Percentiles rank a stretch among this genome's conserved stretches.
Evolutionary conservation across 2,113 vertebrate genomes (phyloP).

Genomic region (Camelus bactrianus): DNA sequence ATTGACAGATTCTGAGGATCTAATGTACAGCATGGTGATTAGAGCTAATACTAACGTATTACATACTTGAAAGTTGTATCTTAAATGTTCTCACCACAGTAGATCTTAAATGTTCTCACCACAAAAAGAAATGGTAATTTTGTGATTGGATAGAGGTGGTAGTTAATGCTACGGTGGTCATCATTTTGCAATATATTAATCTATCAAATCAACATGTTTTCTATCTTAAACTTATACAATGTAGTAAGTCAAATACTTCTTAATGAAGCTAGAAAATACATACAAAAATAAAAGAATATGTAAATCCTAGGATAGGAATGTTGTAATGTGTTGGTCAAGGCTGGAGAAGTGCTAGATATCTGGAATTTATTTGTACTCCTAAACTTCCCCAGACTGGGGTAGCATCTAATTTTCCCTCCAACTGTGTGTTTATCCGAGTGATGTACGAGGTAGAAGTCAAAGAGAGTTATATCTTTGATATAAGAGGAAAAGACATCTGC

Average conservation of each 20-base stretch:
- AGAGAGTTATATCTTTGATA: not conserved
- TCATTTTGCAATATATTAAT: not conserved
- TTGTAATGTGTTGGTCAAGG: not conserved
- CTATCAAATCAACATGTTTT: not conserved
- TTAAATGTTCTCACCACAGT: not conserved
- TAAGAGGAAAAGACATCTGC: not conserved
- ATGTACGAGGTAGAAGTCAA: not conserved
- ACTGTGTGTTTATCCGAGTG: not conserved
- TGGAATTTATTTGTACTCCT: conserved; percentile 11
- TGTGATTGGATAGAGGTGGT: not conserved
- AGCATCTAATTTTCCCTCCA: not conserved
- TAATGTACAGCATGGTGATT: not conserved
- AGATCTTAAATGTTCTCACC: not conserved
- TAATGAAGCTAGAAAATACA: not conserved
- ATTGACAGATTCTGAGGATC: not conserved
- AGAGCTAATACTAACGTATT: not conserved
- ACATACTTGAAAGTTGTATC: not conserved
- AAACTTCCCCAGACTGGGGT: not conserved
- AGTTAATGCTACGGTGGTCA: not conserved
- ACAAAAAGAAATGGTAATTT: not conserved
- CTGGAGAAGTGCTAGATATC: not conserved
- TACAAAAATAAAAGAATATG: not conserved
- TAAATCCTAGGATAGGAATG: not conserved
- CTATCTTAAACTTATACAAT: not conserved
- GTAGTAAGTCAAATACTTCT: not conserved